These are phyloP conservation scores for Macropis europaea DNA, from an alignment of 2,888 invertebrate genomes.

Conservation along the genomic window DNA sequence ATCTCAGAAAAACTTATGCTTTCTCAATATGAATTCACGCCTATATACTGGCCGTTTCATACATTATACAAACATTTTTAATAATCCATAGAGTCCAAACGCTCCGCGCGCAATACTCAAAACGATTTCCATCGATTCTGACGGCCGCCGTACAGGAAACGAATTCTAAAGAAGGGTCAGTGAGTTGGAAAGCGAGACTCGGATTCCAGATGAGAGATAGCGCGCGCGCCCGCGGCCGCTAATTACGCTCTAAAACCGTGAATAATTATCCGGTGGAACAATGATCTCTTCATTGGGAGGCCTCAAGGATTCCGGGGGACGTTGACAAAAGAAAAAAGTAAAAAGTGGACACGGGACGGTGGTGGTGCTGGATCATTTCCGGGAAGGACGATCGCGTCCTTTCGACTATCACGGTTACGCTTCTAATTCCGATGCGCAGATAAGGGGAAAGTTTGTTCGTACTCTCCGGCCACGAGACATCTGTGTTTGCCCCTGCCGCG, in stretches of 20 bases:
- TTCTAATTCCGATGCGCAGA: conserved; percentile 35
- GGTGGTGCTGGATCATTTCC: conserved; percentile 25
- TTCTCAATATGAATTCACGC: too few species aligned
- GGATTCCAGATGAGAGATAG: conserved; percentile 42
- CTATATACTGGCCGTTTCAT: too few species aligned
- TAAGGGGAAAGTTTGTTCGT: conserved; percentile 40
- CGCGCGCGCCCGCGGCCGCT: conserved; percentile 24
- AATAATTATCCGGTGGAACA: conserved; percentile 48
- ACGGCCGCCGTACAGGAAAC: too few species aligned
- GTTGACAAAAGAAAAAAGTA: neutral
- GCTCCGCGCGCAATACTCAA: too few species aligned
- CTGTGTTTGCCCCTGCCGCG: conserved; percentile 54
- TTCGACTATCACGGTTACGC: conserved; percentile 30
- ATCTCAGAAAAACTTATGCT: too few species aligned
- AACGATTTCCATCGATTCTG: too few species aligned
- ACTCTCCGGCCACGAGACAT: conserved; percentile 36
- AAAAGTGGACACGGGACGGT: conserved; percentile 30
- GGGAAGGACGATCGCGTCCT: neutral
- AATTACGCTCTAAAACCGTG: conserved; percentile 54
- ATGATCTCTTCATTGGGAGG: conserved; percentile 33
- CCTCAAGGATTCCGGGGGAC: conserved; percentile 23
- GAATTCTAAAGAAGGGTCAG: conserved; percentile 29
- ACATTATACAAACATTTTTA: too few species aligned
- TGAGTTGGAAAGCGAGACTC: neutral
- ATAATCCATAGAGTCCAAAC: too few species aligned